Evolutionary conservation across 1,140 invertebrate species (phyloP).

Genomic region (Sycophila sp.): DNA sequence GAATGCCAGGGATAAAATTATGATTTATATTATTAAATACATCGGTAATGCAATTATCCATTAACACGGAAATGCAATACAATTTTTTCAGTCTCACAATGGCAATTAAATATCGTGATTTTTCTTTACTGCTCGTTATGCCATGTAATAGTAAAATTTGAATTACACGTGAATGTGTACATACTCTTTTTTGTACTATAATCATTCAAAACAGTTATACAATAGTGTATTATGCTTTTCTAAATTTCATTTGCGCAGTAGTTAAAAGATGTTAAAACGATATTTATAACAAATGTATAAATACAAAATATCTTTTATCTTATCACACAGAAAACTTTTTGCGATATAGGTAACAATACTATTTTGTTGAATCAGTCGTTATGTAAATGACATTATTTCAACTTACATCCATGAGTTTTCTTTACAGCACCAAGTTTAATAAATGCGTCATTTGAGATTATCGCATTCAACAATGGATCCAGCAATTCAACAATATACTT

Average conservation of each 20-base stretch:
- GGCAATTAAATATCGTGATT: neutral
- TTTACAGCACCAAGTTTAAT: neutral
- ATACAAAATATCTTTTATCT: neutral
- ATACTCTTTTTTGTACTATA: neutral
- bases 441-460: neutral
- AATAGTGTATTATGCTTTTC: slow-evolving; percentile 3
- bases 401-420: neutral
- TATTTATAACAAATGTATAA: slow-evolving; percentile 8
- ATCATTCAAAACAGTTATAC: neutral
- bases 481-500: slow-evolving; percentile 20
- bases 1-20: no score
- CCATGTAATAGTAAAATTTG: neutral
- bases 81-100: slow-evolving; percentile 20
- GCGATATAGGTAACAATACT: neutral
- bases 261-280: slow-evolving; percentile 6
- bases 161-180: neutral
- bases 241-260: neutral
- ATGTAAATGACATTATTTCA: neutral
- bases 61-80: neutral
- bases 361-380: neutral
- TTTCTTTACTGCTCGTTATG: slow-evolving; percentile 21
- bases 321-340: slow-evolving; percentile 7
- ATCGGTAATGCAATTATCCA: no score
- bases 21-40: no score
- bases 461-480: slow-evolving; percentile 20